These are phyloP conservation scores for Aegotheles bennettii DNA, from an alignment of 2,113 vertebrate species.

Conservation along the genomic window DNA sequence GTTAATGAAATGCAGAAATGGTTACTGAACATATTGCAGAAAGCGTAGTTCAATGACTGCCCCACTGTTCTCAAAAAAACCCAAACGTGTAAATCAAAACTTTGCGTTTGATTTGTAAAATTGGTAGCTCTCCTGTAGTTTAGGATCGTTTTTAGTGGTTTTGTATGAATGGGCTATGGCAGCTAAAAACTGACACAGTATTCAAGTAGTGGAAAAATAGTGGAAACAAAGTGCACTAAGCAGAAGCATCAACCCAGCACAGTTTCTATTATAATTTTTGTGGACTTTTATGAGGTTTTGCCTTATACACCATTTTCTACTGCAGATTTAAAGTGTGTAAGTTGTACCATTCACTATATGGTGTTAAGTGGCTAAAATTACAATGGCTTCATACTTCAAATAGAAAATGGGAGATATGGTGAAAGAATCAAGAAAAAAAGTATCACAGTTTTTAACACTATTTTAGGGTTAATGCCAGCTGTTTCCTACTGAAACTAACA, in stretches of 20 bases:
- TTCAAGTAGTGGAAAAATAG: not conserved
- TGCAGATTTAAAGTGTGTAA: not conserved
- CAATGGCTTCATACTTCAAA: not conserved
- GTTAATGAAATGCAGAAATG: not conserved
- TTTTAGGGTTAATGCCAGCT: not conserved
- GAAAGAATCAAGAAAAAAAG: not conserved
- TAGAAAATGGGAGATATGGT: not conserved
- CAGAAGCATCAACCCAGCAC: not conserved
- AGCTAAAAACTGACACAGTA: not conserved
- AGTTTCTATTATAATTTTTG: not conserved
- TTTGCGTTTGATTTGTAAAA: not conserved
- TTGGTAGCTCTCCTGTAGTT: not conserved
- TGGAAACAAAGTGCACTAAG: not conserved
- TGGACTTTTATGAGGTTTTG: not conserved
- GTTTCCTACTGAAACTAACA: not conserved
- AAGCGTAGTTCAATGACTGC: not conserved
- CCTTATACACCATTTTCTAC: not conserved
- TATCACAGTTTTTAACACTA: not conserved
- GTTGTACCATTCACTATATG: not conserved
- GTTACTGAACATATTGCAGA: not conserved
- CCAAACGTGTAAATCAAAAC: not conserved
- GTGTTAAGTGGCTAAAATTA: not conserved
- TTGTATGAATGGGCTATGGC: not conserved
- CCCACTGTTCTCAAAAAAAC: not conserved
- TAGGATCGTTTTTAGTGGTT: not conserved